phyloP scores from a whole-genome alignment of 2,888 invertebrate species.

The Acanthoscelides obtectus region DNA sequence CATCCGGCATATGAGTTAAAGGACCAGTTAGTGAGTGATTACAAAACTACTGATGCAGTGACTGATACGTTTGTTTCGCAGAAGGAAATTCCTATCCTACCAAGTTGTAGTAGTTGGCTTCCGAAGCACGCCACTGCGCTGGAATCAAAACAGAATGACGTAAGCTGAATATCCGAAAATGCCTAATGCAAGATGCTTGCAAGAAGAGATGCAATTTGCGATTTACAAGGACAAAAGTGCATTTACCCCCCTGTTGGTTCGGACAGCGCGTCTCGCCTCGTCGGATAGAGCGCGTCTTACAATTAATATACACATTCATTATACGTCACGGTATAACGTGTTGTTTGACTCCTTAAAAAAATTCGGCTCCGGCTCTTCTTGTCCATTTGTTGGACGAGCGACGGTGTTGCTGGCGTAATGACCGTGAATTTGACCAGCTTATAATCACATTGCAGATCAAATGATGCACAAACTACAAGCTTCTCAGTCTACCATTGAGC shows the following conservation, averaged over 20 bases:
- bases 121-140: not conserved
- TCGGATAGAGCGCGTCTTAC: constrained; percentile 29
- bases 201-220: constrained; percentile 28
- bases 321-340: constrained; percentile 24
- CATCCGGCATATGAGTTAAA: no score
- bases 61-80: no score
- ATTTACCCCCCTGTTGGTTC: constrained; percentile 41
- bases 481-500: no score
- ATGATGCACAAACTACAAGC: not conserved
- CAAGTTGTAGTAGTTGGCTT: no score
- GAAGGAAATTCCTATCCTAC: no score
- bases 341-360: constrained; percentile 17
- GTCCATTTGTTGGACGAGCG: not conserved
- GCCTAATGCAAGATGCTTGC: constrained; percentile 29
- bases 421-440: not conserved
- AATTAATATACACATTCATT: constrained; percentile 30
- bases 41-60: no score
- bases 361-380: constrained; percentile 1
- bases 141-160: constrained; percentile 21
- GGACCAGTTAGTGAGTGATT: no score
- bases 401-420: no score
- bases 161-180: constrained; percentile 23
- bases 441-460: not conserved
- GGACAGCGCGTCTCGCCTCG: not conserved
- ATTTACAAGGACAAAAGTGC: constrained; percentile 47